Evolutionary conservation across 2,113 vertebrate species (phyloP).

Genomic region (Sminthopsis crassicaudata): DNA sequence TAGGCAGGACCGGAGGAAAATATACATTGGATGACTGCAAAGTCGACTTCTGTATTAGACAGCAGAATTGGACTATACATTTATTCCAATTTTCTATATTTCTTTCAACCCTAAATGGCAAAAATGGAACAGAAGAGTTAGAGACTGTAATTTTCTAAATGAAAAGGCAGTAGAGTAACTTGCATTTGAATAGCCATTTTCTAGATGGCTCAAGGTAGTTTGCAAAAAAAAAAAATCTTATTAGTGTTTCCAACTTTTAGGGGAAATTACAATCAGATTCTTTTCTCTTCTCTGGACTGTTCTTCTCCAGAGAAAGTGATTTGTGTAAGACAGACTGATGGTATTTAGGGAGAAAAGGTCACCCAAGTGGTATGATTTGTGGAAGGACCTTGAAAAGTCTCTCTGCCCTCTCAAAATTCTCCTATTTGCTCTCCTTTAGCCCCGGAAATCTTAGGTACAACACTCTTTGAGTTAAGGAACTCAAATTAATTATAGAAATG

Average conservation of each 20-base stretch:
- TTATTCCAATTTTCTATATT: slow-evolving; percentile 7
- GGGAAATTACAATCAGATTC: neutral
- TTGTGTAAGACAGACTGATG: neutral
- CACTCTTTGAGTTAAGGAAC: neutral
- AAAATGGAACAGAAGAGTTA: slow-evolving; percentile 26
- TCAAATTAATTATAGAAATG: neutral
- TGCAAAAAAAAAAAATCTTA: neutral
- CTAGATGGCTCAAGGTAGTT: slow-evolving; percentile 4
- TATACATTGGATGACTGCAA: neutral
- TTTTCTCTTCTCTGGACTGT: neutral
- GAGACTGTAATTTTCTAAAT: slow-evolving; percentile 37
- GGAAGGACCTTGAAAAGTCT: neutral
- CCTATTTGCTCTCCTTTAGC: neutral
- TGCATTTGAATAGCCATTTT: slow-evolving; percentile 36
- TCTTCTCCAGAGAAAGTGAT: neutral
- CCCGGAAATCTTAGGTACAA: neutral
- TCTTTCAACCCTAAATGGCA: slow-evolving; percentile 46
- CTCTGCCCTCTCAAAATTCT: neutral
- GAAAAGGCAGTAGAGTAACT: slow-evolving; percentile 6
- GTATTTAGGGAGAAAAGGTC: neutral
- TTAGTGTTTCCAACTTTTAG: neutral
- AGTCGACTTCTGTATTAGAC: neutral
- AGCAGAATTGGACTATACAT: neutral
- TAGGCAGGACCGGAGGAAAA: slow-evolving; percentile 32
- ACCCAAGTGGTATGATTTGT: neutral